These are phyloP conservation scores for Sclerurus mexicanus DNA, from an alignment of 2,113 vertebrate species.

Conservation along the genomic window DNA sequence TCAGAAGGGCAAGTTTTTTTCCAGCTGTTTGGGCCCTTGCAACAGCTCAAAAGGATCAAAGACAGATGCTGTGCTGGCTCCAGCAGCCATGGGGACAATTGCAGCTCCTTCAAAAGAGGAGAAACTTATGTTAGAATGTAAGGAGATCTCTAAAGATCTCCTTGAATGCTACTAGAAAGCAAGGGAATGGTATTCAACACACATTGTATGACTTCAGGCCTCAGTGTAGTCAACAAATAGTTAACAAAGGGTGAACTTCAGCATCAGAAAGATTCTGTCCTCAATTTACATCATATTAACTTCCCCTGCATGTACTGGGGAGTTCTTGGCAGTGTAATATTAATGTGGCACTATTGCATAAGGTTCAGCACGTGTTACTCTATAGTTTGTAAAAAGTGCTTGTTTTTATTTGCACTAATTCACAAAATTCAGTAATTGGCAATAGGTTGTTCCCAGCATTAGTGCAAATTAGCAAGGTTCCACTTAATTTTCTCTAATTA, in stretches of 20 bases:
- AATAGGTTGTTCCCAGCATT: background rate
- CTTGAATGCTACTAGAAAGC: background rate
- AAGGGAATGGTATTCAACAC: background rate
- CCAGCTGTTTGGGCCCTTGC: background rate
- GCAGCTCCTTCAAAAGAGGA: background rate
- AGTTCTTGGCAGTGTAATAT: background rate
- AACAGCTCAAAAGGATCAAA: background rate
- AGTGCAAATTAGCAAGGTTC: slow-evolving; percentile 32
- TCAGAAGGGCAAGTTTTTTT: background rate
- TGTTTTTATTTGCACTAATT: slow-evolving; percentile 34
- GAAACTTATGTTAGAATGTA: background rate
- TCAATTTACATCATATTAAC: background rate
- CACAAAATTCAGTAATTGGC: background rate
- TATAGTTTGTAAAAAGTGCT: background rate
- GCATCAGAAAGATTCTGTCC: background rate
- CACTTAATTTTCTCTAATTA: slow-evolving; percentile 53
- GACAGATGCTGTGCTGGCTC: background rate
- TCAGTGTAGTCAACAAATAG: background rate
- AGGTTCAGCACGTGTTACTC: background rate
- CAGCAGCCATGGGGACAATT: background rate
- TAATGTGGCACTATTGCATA: background rate
- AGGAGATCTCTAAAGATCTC: background rate
- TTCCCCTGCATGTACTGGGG: background rate
- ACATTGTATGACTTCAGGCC: background rate
- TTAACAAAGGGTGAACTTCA: background rate